Evolutionary conservation across 2,113 vertebrate species (phyloP).

Genomic region (Eubucco bourcierii): DNA sequence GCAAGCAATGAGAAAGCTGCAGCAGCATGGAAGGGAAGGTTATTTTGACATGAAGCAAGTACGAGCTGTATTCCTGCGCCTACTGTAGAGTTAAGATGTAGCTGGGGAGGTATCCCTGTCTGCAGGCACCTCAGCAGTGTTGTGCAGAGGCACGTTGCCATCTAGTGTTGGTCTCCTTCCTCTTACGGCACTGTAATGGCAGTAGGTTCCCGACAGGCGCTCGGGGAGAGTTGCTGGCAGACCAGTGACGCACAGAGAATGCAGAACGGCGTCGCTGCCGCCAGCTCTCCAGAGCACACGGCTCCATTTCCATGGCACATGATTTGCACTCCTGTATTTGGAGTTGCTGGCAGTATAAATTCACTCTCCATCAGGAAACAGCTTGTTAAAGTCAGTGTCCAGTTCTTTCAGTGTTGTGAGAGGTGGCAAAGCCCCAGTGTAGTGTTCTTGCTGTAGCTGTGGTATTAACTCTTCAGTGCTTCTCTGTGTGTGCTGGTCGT

Average conservation of each 20-base stretch:
- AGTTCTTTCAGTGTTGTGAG: background rate
- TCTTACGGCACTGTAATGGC: background rate
- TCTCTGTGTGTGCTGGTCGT: background rate
- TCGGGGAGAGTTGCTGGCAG: background rate
- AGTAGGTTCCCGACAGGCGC: background rate
- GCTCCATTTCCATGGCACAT: background rate
- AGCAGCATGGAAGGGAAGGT: background rate
- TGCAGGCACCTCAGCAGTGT: background rate
- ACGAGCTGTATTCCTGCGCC: background rate
- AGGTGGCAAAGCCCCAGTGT: background rate
- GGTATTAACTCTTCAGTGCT: background rate
- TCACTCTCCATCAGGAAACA: background rate
- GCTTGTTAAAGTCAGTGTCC: background rate
- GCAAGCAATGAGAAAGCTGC: background rate
- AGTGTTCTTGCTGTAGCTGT: background rate
- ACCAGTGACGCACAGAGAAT: background rate
- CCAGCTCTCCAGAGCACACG: background rate
- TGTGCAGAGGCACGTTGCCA: constrained; percentile 48
- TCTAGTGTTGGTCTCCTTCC: constrained; percentile 41
- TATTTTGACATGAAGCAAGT: background rate
- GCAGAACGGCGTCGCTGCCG: background rate
- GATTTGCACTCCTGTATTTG: background rate
- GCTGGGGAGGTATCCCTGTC: background rate
- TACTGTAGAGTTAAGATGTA: background rate
- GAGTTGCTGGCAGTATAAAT: background rate